These are phyloP conservation scores for Anguilla anguilla DNA, from an alignment of 2,797 vertebrate genomes.

Conservation along the genomic window DNA sequence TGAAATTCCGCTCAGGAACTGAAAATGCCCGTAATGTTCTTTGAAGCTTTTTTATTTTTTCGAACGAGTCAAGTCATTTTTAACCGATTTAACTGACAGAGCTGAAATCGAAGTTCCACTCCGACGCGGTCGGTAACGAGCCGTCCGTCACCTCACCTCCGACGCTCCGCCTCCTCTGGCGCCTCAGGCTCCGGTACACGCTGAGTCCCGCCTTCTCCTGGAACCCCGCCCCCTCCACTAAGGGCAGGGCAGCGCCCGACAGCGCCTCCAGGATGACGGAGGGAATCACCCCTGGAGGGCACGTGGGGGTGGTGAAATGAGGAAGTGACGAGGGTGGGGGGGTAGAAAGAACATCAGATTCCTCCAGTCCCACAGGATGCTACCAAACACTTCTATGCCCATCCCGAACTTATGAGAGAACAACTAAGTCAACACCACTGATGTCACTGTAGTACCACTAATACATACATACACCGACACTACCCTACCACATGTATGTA, in stretches of 20 bases:
- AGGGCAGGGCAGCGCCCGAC: slow-evolving; percentile 24
- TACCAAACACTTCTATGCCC: no score
- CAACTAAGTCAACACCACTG: no score
- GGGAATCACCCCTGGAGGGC: slow-evolving; percentile 47
- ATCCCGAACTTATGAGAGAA: no score
- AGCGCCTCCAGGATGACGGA: slow-evolving; percentile 33
- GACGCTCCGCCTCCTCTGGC: slow-evolving; percentile 50
- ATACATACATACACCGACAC: no score
- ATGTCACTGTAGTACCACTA: no score
- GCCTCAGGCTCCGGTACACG: slow-evolving; percentile 47
- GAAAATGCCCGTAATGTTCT: background rate
- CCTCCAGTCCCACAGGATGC: no score
- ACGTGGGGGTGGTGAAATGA: background rate
- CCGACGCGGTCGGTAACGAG: background rate
- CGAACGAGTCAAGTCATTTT: no score
- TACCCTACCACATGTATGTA: no score
- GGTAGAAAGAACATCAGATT: no score
- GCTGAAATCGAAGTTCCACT: no score
- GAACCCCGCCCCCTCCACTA: slow-evolving; percentile 32
- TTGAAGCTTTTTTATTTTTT: background rate
- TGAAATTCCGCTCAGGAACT: background rate
- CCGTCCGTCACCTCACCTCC: slow-evolving; percentile 48
- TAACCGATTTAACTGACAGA: no score
- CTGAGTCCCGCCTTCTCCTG: slow-evolving; percentile 29
- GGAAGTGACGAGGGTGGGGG: background rate